Evolutionary conservation across 2,888 invertebrate species (phyloP), one percentile per base, ranked within the genome.

Genomic region (Bellardia bayeri): DNA sequence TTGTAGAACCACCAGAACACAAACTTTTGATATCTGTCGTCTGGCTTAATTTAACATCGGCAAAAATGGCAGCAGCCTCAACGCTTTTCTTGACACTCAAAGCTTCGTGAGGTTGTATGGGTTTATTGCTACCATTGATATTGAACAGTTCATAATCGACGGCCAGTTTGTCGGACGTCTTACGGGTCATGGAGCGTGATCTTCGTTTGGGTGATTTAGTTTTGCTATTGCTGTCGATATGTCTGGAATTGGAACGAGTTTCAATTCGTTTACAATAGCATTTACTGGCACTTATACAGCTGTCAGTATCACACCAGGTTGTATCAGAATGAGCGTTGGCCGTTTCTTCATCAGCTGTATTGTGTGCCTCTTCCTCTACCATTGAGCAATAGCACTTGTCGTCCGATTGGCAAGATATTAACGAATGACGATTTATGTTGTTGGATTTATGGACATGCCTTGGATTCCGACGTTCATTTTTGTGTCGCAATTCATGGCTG

Each of bases 41-140:
- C 93, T 96, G 96, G 40, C 95, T 96, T 0, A 96, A 94, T 54
- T 96, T 95, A 64, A 96, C 95, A 91, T 97, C 97, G 0, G 97
- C 96, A 92, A 98, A 98, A 42, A 98, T 94, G 0, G 97, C 98
- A 0, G 97, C 98, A 90, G 98, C 97, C 93, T 98, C 98, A 0
- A 97, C 97, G 3, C 97, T 97, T 92, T 98, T 98, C 93, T 98
- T 98, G 42, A 97, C 97, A 78, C 97, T 97, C 0, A 97, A 94
- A 0, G 97, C 97, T 90, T 97, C 97, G 74, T 95, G 95, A 0
- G 95, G 95, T 56, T 94, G 92, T 92, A 95, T 94, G 91, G 95
- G 91, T 94, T 95, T 93, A 92, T 95, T 94, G 93, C 94, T 94
- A 93, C 94, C 94, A 16, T 92, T 91, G 23, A 94, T 92, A 30